Percentiles rank a stretch among this genome's conserved stretches.
phyloP scores from a whole-genome alignment of 2,888 invertebrate species.

The Ormyrus pomaceus region DNA sequence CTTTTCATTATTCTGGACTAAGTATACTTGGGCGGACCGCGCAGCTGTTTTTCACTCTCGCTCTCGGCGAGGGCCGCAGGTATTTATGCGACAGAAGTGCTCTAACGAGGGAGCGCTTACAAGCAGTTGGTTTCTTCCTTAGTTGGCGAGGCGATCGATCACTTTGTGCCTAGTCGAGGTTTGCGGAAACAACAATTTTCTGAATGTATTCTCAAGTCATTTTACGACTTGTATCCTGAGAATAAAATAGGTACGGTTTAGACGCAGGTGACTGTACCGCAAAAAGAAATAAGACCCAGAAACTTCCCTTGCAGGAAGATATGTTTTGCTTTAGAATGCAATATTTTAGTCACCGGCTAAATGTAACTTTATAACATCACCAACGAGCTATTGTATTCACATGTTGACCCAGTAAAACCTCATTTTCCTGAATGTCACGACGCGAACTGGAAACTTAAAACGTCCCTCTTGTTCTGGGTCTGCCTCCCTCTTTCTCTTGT shows the following conservation, averaged over 20 bases:
- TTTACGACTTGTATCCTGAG: too few species aligned
- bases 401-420: slow-evolving; percentile 43
- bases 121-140: too few species aligned
- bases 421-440: slow-evolving; percentile 21
- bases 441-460: slow-evolving; percentile 39
- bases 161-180: not conserved
- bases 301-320: too few species aligned
- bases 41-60: slow-evolving; percentile 10
- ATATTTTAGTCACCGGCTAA: slow-evolving; percentile 8
- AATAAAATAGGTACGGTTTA: too few species aligned
- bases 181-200: not conserved
- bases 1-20: slow-evolving; percentile 37
- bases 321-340: not conserved
- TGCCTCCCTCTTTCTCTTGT: not conserved
- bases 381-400: slow-evolving; percentile 30
- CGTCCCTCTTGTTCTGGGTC: slow-evolving; percentile 1
- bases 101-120: slow-evolving; percentile 29
- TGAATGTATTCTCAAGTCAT: too few species aligned
- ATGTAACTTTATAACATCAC: slow-evolving; percentile 9
- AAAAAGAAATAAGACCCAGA: too few species aligned
- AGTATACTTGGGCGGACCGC: slow-evolving; percentile 15
- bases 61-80: not conserved
- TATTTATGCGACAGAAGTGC: slow-evolving; percentile 37
- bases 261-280: too few species aligned
- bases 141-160: not conserved